Evolutionary conservation across 2,797 vertebrate genomes (phyloP).

Genomic region (Discoglossus pictus): DNA sequence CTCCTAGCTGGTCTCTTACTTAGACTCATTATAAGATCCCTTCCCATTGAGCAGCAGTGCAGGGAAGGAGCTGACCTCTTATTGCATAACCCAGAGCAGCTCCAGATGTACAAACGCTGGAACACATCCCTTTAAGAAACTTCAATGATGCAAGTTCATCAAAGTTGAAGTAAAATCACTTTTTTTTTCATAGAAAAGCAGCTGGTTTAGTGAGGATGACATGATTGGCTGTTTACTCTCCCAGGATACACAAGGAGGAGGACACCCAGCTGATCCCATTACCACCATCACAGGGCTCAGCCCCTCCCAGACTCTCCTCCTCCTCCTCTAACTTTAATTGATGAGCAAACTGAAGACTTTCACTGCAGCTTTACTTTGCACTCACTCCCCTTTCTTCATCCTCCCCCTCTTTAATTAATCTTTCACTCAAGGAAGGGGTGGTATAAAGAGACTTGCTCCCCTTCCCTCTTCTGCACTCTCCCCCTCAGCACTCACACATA

Average conservation of each 20-base stretch:
- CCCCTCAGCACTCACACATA: conserved; percentile 38
- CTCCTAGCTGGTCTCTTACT: too few species aligned
- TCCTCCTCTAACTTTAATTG: conserved; percentile 65
- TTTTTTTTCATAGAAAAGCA: conserved; percentile 4
- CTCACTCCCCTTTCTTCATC: conserved; percentile 1
- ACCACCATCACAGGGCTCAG: conserved; percentile 56
- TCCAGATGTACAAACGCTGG: too few species aligned
- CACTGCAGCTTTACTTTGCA: conserved; percentile 30
- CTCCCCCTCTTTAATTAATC: conserved; percentile 27
- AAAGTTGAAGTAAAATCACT: conserved; percentile 22
- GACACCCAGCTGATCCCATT: conserved; percentile 77
- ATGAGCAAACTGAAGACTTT: conserved; percentile 74
- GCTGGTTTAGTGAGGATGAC: neutral
- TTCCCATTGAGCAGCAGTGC: too few species aligned
- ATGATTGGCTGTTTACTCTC: conserved; percentile 56
- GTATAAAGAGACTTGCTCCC: conserved; percentile 34
- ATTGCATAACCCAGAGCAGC: too few species aligned
- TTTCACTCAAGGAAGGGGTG: conserved; percentile 25
- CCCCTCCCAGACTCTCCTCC: conserved; percentile 26
- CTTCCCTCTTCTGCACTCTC: conserved; percentile 37
- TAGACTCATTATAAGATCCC: too few species aligned
- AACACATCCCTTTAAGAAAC: conserved; percentile 6
- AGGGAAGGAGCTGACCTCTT: too few species aligned
- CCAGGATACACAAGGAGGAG: conserved; percentile 57
- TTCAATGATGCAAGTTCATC: conserved; percentile 6